Evolutionary conservation across 2,113 vertebrate species (phyloP).

Genomic region (Pteruthius melanotis): DNA sequence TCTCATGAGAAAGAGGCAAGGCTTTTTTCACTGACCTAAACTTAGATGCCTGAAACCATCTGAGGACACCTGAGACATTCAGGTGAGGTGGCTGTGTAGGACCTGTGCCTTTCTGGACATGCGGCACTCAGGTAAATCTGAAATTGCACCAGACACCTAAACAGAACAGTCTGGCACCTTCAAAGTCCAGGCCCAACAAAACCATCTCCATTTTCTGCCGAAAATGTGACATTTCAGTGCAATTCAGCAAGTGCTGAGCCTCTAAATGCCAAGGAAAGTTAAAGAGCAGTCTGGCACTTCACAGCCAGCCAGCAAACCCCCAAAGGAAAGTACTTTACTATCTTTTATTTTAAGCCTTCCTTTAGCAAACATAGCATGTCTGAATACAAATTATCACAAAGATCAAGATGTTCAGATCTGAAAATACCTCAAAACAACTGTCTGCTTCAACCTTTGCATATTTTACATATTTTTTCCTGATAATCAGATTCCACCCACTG

Average conservation of each 20-base stretch:
- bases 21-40: background rate
- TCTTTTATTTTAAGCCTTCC: background rate
- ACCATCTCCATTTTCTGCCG: background rate
- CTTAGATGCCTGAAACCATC: background rate
- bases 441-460: constrained; percentile 26
- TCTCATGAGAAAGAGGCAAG: background rate
- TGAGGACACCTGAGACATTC: background rate
- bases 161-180: background rate
- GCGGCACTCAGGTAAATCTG: background rate
- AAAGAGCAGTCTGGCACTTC: constrained; percentile 3
- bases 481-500: constrained; percentile 14
- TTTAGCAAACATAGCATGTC: background rate
- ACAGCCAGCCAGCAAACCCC: background rate
- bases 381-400: constrained; percentile 25
- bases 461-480: background rate
- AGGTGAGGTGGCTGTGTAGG: fast-evolving
- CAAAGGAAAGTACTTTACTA: background rate
- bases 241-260: background rate
- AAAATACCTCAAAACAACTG: constrained; percentile 34
- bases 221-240: constrained; percentile 3
- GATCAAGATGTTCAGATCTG: constrained; percentile 38
- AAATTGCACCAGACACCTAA: background rate
- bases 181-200: background rate
- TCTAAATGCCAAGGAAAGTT: background rate
- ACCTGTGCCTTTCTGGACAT: background rate